phyloP scores from a whole-genome alignment of 2,797 vertebrate genomes.

The Smutsia gigantea region DNA sequence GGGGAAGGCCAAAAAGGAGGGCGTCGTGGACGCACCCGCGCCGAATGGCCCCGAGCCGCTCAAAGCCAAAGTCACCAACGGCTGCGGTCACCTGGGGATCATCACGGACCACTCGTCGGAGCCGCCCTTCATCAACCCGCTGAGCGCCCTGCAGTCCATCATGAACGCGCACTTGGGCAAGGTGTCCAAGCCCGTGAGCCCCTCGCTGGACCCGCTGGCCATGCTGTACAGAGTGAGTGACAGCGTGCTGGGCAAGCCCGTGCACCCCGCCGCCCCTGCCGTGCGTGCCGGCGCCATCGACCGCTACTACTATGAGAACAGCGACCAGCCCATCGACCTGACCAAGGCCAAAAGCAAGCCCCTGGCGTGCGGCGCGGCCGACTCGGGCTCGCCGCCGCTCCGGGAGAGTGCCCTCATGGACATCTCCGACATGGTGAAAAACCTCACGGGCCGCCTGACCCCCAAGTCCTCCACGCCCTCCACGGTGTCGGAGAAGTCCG shows the following conservation, averaged over 20 bases:
- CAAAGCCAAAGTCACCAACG: conserved; percentile 94
- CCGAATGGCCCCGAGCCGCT: conserved; percentile 93
- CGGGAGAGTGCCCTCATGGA: conserved; percentile 98
- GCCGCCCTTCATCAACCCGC: conserved; percentile 95
- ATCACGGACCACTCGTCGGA: conserved; percentile 98
- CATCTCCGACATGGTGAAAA: conserved; percentile 99
- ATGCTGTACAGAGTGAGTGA: conserved; percentile 99
- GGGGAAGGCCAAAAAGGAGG: conserved; percentile 94
- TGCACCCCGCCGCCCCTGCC: conserved; percentile 91
- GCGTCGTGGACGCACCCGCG: conserved; percentile 88
- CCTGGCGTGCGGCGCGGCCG: conserved; percentile 88
- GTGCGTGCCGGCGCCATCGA: conserved; percentile 92
- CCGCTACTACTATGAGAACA: conserved; percentile 93
- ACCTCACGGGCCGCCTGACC: conserved; percentile 96
- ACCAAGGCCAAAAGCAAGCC: conserved; percentile 95
- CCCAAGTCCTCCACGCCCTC: conserved; percentile 98
- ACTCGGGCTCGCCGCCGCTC: conserved; percentile 91
- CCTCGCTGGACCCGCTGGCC: conserved; percentile 94
- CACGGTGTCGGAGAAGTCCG: conserved; percentile 96
- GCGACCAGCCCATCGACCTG: conserved; percentile 98
- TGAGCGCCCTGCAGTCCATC: conserved; percentile 98
- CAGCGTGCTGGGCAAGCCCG: conserved; percentile 98
- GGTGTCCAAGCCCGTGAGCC: conserved; percentile 93
- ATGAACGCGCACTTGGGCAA: conserved; percentile 99
- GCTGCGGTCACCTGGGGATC: conserved; percentile 95